Evolutionary conservation across 2,797 vertebrate genomes (phyloP).

Genomic region (Eurystomus glaucurus): DNA sequence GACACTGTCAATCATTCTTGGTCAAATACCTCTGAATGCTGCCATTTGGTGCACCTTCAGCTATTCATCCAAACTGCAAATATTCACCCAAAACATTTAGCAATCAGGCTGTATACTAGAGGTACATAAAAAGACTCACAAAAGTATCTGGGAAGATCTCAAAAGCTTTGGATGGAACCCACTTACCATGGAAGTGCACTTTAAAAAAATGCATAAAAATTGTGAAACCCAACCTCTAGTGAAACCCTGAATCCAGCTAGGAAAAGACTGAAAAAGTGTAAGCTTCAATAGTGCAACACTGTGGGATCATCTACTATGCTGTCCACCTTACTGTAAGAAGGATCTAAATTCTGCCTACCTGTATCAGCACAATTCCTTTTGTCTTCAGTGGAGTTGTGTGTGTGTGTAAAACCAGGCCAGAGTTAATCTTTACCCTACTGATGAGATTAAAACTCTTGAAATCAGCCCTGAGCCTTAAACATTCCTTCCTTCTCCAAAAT

Average conservation of each 20-base stretch:
- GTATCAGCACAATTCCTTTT: not conserved
- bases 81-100: slow-evolving; percentile 59
- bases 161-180: not conserved
- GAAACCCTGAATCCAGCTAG: not conserved
- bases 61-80: slow-evolving; percentile 78
- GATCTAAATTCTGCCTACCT: not conserved
- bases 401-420: not conserved
- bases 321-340: not conserved
- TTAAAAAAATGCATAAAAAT: not conserved
- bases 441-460: not conserved
- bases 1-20: slow-evolving; percentile 88
- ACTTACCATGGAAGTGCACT: not conserved
- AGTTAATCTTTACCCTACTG: not conserved
- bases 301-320: not conserved
- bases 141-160: not conserved
- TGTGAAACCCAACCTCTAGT: not conserved
- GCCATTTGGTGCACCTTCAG: slow-evolving; percentile 79
- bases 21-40: slow-evolving; percentile 81
- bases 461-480: not conserved
- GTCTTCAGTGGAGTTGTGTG: not conserved
- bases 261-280: not conserved
- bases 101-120: not conserved
- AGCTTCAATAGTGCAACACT: not conserved
- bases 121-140: not conserved
- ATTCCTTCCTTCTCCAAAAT: not conserved